phyloP scores from a whole-genome alignment of 64 coral and sea anemone species.

The Dendronephthya gigantea region DNA sequence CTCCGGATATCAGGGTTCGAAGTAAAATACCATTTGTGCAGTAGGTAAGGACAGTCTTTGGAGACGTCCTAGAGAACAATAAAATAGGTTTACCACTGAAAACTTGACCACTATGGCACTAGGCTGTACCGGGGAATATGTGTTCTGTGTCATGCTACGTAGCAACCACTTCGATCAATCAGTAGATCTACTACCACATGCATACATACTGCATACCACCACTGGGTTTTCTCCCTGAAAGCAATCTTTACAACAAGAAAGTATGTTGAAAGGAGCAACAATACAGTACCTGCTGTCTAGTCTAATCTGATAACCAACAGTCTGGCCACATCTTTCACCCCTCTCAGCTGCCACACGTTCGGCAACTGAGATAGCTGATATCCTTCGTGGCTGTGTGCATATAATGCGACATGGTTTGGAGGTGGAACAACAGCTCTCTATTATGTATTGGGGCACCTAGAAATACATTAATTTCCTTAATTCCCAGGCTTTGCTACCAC shows the following conservation, averaged over 20 bases:
- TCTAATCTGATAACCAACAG: conserved; percentile 91
- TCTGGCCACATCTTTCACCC: conserved; percentile 75
- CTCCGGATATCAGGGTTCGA: conserved; percentile 64
- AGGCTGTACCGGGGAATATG: too few species aligned
- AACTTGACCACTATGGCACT: too few species aligned
- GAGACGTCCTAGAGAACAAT: conserved; percentile 47
- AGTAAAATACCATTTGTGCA: conserved; percentile 91
- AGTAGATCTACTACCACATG: too few species aligned
- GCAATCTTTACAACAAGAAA: too few species aligned
- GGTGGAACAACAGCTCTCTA: conserved; percentile 43
- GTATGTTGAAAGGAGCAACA: too few species aligned
- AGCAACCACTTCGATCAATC: too few species aligned
- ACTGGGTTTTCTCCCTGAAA: neutral
- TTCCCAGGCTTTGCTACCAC: too few species aligned
- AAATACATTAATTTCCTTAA: neutral
- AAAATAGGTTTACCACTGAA: neutral
- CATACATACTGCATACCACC: too few species aligned
- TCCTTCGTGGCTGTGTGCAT: conserved; percentile 87
- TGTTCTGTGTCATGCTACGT: too few species aligned
- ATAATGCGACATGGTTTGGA: conserved; percentile 72
- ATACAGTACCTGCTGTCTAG: conserved; percentile 69
- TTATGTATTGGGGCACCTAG: conserved; percentile 80
- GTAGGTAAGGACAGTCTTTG: conserved; percentile 80
- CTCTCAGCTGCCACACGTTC: conserved; percentile 80
- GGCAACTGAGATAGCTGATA: conserved; percentile 86